Evolutionary conservation across 2,888 invertebrate species (phyloP).

Genomic region (Hemistola chrysoprasaria): DNA sequence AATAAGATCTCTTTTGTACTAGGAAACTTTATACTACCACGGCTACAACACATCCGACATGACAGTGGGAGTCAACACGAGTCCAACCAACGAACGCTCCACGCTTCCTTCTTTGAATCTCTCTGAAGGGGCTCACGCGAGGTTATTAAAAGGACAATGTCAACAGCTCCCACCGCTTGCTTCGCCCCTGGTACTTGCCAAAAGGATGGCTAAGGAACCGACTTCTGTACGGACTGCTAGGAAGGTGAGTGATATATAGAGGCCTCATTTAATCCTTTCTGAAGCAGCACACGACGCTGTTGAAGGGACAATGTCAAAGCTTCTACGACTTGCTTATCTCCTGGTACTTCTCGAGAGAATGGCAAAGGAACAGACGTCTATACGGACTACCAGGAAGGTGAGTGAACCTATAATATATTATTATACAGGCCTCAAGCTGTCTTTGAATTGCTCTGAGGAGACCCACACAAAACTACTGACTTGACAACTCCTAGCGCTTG

Average conservation of each 20-base stretch:
- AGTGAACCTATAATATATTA: too few species aligned
- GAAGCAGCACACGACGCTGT: conserved; percentile 57
- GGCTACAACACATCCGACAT: conserved; percentile 70
- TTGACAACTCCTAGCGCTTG: too few species aligned
- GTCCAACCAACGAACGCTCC: conserved; percentile 63
- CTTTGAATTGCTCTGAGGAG: too few species aligned
- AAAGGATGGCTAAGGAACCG: conserved; percentile 56
- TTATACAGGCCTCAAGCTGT: neutral
- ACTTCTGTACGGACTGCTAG: conserved; percentile 49
- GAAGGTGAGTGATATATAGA: conserved; percentile 45
- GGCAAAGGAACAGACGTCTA: conserved; percentile 52
- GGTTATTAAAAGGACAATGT: conserved; percentile 61
- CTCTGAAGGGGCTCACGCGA: conserved; percentile 58
- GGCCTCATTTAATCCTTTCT: conserved; percentile 66
- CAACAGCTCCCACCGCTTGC: conserved; percentile 73
- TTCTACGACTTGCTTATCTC: conserved; percentile 72
- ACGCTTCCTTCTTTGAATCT: conserved; percentile 67
- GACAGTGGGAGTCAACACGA: conserved; percentile 60
- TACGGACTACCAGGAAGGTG: conserved; percentile 59
- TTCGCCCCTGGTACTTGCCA: conserved; percentile 65
- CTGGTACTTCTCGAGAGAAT: conserved; percentile 60
- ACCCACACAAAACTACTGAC: too few species aligned
- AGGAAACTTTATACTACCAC: conserved; percentile 79
- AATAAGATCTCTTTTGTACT: conserved; percentile 4
- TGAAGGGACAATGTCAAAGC: conserved; percentile 64